Evolutionary conservation across 92 coral and sea anemone species (phyloP).

Genomic region (Desmophyllum pertusum): DNA sequence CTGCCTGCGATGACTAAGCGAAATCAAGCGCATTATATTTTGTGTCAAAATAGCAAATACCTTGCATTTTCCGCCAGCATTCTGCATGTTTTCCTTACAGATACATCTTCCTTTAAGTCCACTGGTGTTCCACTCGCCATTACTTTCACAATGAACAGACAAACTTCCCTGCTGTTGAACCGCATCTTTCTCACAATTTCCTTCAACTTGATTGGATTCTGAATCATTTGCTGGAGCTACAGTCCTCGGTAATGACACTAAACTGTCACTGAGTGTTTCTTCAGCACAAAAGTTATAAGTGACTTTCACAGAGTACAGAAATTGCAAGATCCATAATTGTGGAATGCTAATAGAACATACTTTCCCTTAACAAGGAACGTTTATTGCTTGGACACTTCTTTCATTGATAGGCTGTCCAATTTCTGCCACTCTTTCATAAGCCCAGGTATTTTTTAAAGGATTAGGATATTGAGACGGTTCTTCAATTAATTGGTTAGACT

Average conservation of each 20-base stretch:
- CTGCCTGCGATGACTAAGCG: too few species aligned
- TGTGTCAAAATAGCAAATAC: neutral
- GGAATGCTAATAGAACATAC: slow-evolving; percentile 56
- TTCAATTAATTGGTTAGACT: slow-evolving; percentile 21
- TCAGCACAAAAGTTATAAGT: slow-evolving; percentile 66
- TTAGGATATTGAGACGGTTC: slow-evolving; percentile 32
- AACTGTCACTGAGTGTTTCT: slow-evolving; percentile 9
- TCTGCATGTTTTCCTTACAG: slow-evolving; percentile 55
- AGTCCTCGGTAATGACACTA: slow-evolving; percentile 52
- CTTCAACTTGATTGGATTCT: slow-evolving; percentile 46
- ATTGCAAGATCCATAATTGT: slow-evolving; percentile 68
- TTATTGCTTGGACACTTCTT: neutral
- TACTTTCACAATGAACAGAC: slow-evolving; percentile 60
- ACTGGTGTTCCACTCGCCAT: slow-evolving; percentile 74
- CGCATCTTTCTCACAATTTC: slow-evolving; percentile 55
- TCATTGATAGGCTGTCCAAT: neutral
- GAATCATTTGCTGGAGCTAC: slow-evolving; percentile 54
- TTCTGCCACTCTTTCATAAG: slow-evolving; percentile 11
- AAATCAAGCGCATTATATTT: too few species aligned
- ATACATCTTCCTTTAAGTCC: slow-evolving; percentile 54
- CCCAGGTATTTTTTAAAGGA: slow-evolving; percentile 23
- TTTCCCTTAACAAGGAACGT: slow-evolving; percentile 20
- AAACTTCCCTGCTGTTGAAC: neutral
- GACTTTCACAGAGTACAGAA: slow-evolving; percentile 45
- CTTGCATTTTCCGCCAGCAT: neutral